Evolutionary conservation across 1,140 invertebrate species (phyloP).

Genomic region (Drosophila sulfurigaster): DNA sequence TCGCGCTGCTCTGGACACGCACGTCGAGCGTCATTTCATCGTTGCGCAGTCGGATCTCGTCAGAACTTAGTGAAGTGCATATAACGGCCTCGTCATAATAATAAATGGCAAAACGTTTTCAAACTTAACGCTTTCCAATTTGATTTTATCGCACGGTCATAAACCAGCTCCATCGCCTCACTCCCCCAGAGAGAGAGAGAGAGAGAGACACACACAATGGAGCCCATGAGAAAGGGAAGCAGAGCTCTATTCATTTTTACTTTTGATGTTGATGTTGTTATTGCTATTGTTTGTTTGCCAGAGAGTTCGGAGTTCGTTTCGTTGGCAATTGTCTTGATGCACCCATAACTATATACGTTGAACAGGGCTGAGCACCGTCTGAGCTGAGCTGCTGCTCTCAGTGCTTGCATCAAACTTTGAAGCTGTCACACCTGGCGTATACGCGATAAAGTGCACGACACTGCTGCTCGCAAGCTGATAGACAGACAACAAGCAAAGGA

Average conservation of each 20-base stretch:
- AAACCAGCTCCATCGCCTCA: conserved; percentile 32
- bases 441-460: conserved; percentile 38
- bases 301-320: conserved; percentile 14
- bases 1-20: conserved; percentile 19
- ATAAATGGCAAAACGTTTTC: conserved; percentile 61
- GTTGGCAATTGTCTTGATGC: conserved; percentile 34
- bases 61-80: conserved; percentile 40
- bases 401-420: conserved; percentile 28
- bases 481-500: conserved; percentile 22
- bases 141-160: conserved; percentile 68
- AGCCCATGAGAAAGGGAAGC: not conserved
- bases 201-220: not conserved
- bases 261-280: not conserved
- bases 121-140: conserved; percentile 64
- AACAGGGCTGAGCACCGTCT: not conserved
- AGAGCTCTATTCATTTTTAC: not conserved
- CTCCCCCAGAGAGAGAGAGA: too few species aligned
- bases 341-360: not conserved
- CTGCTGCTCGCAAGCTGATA: conserved; percentile 17
- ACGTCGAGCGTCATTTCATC: conserved; percentile 11
- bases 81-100: conserved; percentile 63
- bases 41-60: not conserved
- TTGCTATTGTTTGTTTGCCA: not conserved
- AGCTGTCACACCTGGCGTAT: conserved; percentile 51
- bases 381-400: not conserved